Evolutionary conservation across 2,113 vertebrate species (phyloP).

Genomic region (Gambusia affinis): DNA sequence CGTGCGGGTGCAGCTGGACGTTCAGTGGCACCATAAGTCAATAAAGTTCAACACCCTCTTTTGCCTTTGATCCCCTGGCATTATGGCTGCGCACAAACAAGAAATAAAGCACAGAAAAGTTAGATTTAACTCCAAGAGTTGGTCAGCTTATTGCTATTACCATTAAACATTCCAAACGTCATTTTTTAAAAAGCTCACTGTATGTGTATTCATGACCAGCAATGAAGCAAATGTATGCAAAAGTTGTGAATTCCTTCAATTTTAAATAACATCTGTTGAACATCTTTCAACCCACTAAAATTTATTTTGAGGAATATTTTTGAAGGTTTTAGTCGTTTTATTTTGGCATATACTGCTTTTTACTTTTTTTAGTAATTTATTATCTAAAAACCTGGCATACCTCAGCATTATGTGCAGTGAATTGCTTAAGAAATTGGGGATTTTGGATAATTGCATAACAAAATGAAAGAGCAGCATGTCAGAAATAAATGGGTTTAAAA

Average conservation of each 20-base stretch:
- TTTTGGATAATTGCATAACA: background rate
- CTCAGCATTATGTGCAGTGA: background rate
- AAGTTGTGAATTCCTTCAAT: background rate
- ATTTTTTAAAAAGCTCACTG: background rate
- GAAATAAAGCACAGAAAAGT: background rate
- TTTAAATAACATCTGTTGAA: background rate
- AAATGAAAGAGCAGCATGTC: background rate
- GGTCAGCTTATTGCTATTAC: background rate
- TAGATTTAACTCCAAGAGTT: background rate
- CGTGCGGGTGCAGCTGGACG: conserved; percentile 34
- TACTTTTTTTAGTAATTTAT: background rate
- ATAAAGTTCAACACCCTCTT: conserved; percentile 28
- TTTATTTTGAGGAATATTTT: background rate
- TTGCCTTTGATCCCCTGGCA: conserved; percentile 2
- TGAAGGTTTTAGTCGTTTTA: background rate
- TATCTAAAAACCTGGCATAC: background rate
- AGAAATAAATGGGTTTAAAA: background rate
- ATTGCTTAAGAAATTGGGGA: background rate
- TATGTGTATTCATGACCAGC: background rate
- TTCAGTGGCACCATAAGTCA: conserved; percentile 30
- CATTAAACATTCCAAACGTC: background rate
- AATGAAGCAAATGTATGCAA: background rate
- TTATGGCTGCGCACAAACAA: background rate
- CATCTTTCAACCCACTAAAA: background rate
- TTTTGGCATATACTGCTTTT: background rate